phyloP scores from a whole-genome alignment of 2,797 vertebrate genomes.

The Coendou prehensilis region DNA sequence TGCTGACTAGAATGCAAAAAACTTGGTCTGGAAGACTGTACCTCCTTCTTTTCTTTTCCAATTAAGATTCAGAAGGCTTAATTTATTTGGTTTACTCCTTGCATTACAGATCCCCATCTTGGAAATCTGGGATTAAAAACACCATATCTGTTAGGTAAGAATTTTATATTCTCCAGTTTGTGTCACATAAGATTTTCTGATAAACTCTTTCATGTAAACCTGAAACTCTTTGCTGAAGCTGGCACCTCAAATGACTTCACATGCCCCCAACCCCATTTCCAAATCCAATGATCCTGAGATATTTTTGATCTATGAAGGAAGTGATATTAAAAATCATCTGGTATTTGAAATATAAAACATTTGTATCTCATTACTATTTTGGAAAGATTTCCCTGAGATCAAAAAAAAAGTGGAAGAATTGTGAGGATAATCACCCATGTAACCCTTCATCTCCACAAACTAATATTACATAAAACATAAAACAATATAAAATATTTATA shows the following conservation, averaged over 20 bases:
- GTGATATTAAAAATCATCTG: conserved; percentile 10
- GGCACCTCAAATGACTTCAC: conserved; percentile 31
- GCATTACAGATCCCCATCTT: background rate
- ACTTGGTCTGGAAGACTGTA: background rate
- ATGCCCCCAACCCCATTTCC: background rate
- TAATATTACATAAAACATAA: conserved; percentile 60
- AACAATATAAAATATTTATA: background rate
- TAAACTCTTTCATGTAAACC: conserved; percentile 74
- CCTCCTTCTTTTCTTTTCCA: conserved; percentile 57
- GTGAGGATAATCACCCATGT: background rate
- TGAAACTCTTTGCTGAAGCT: conserved; percentile 75
- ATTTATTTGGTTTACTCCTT: conserved; percentile 47
- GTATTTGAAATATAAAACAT: conserved; percentile 76
- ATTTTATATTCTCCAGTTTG: background rate
- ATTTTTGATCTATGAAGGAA: conserved; percentile 60
- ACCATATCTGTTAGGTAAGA: background rate
- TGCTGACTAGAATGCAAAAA: conserved; percentile 74
- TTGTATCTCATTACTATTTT: conserved; percentile 74
- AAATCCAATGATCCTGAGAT: conserved; percentile 42
- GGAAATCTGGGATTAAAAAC: background rate
- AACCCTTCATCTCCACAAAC: background rate
- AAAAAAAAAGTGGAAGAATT: conserved; percentile 57
- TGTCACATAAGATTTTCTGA: conserved; percentile 30
- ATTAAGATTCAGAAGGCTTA: conserved; percentile 72
- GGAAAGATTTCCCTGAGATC: conserved; percentile 71